Evolutionary conservation across 2,888 invertebrate genomes (phyloP), one percentile per base, ranked within the genome.

Genomic region (Hymenopus coronatus): DNA sequence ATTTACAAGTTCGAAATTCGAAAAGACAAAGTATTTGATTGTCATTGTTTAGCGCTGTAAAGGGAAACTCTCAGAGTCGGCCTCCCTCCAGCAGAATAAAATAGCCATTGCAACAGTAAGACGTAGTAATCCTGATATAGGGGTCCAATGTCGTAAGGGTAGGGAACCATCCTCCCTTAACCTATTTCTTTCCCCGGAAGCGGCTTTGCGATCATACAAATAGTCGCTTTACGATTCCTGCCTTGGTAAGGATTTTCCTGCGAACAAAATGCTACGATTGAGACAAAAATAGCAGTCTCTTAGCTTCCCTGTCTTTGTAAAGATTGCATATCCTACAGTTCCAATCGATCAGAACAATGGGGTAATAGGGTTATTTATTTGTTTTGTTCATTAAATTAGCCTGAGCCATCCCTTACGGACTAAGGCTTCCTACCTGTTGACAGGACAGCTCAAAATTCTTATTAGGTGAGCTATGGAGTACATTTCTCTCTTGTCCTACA

Each of bases 121-220:
- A 85, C 15, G 27, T 40, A 6, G 40, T 87, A 87, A 87, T 87
- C 87, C 87, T 87, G 81, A 87, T 82, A 87, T 87, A 87, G 82
- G 33, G 30, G 28, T 30, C 20, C 54, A 70, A 70, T 70, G 54
- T 70, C 54, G 54, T 70, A 25, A 20, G 54, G 25, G 54, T 25
- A 70, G 54, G 54, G 54, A 70, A 70, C 54, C 54, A 70, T 70
- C 54, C 8, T 20, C 54, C 54, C 54, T 70, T 70, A 70, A 70
- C 54, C 54, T 70, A 70, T 70, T 70, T 70, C 54, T 70, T 70
- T 70, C 54, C 54, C 25, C 54, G 54, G 54, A 70, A 70, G 88
- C 85, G 90, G 88, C 88, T 85, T 84, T 81, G 87, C 87, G 90
- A 88, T 90, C 90, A 90, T 90, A 90, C 90, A 90, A 90, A 90